Percentiles rank a stretch among this genome's conserved stretches.
Evolutionary conservation across 2,113 vertebrate genomes (phyloP).

Genomic region (Toxostoma redivivum): DNA sequence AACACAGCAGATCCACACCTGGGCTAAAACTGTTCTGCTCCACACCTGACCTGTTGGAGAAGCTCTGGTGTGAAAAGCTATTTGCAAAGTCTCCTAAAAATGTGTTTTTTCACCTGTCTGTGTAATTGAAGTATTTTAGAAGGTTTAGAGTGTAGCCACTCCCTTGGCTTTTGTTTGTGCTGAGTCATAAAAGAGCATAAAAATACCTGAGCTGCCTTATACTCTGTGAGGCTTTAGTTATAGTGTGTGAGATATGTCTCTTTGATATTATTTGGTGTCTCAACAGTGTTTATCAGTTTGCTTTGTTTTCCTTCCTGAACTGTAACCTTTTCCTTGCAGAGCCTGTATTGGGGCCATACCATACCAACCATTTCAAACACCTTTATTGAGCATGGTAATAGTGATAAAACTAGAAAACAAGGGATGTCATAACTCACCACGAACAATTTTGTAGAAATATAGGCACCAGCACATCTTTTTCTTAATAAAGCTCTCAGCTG

Average conservation of each 20-base stretch:
- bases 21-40: neutral
- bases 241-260: neutral
- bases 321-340: neutral
- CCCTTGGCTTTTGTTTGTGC: neutral
- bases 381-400: neutral
- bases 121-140: neutral
- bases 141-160: neutral
- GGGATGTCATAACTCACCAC: neutral
- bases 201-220: neutral
- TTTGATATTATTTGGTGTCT: neutral
- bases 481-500: neutral
- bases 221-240: neutral
- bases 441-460: neutral
- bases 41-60: neutral
- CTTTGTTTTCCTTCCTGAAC: neutral
- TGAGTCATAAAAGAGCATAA: neutral
- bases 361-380: neutral
- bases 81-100: neutral
- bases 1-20: neutral
- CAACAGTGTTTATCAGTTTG: neutral
- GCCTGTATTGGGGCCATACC: neutral
- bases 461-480: neutral
- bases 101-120: fast-evolving
- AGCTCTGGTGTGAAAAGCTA: neutral
- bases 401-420: neutral